phyloP scores from a whole-genome alignment of 2,888 invertebrate species.

The Orgyia antiqua region DNA sequence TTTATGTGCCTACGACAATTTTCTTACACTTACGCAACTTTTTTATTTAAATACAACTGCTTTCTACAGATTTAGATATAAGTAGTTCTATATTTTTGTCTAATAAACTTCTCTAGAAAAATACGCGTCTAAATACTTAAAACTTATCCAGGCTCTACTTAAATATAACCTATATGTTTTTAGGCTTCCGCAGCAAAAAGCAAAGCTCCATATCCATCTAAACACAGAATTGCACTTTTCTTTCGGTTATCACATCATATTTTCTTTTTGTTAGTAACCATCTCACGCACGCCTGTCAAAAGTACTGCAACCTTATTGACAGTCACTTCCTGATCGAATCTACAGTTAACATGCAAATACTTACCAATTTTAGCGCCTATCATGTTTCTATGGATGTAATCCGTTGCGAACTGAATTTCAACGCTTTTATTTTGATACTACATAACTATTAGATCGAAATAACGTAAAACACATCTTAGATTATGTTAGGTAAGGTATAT shows the following conservation, averaged over 20 bases:
- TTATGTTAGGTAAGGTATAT: conserved; percentile 10
- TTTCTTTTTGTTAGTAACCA: conserved; percentile 6
- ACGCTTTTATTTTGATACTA: conserved; percentile 26
- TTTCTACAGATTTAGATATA: too few species aligned
- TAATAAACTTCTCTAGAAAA: too few species aligned
- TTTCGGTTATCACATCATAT: neutral
- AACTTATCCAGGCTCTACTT: too few species aligned
- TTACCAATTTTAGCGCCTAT: conserved; percentile 27
- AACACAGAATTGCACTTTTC: neutral
- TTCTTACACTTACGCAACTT: too few species aligned
- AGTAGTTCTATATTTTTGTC: too few species aligned
- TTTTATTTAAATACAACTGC: too few species aligned
- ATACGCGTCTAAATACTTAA: too few species aligned
- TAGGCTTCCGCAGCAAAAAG: too few species aligned
- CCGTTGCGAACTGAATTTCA: conserved; percentile 33
- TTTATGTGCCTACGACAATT: too few species aligned
- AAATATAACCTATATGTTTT: too few species aligned
- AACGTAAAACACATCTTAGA: conserved; percentile 19
- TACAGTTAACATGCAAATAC: conserved; percentile 25
- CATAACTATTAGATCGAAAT: conserved; percentile 5
- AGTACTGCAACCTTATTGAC: conserved; percentile 26
- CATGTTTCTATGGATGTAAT: conserved; percentile 28
- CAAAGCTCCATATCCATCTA: neutral
- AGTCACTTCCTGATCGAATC: conserved; percentile 25
- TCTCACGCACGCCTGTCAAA: conserved; percentile 25